These are phyloP conservation scores for Thecophora atra DNA, from an alignment of 2,888 invertebrate genomes.

Conservation along the genomic window DNA sequence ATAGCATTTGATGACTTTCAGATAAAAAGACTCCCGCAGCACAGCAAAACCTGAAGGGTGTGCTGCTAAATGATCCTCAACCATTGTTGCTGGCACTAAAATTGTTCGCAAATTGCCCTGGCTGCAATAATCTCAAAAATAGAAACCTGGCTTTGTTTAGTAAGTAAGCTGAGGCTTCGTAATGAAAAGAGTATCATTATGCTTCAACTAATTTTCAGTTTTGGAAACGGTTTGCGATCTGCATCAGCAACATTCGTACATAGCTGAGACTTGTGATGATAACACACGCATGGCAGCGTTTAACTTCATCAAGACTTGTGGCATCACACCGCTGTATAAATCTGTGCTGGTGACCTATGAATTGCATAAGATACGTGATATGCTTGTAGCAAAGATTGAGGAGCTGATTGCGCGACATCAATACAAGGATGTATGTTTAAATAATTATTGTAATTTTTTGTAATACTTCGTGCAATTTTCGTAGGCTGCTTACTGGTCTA, in stretches of 20 bases:
- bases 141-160: conserved; percentile 59
- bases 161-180: conserved; percentile 40
- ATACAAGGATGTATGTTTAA: conserved; percentile 73
- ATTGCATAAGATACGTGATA: conserved; percentile 70
- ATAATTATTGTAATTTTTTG: neutral
- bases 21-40: conserved; percentile 56
- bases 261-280: conserved; percentile 66
- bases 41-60: conserved; percentile 53
- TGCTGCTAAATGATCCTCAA: conserved; percentile 51
- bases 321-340: conserved; percentile 72
- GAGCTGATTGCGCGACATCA: conserved; percentile 69
- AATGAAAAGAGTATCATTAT: neutral
- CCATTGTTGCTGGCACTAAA: conserved; percentile 62
- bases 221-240: conserved; percentile 72
- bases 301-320: conserved; percentile 75
- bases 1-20: conserved; percentile 41
- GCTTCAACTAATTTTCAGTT: conserved; percentile 57
- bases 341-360: conserved; percentile 74
- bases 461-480: conserved; percentile 20
- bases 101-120: conserved; percentile 63
- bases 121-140: conserved; percentile 62
- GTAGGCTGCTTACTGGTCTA: conserved; percentile 76
- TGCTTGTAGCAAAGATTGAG: conserved; percentile 72
- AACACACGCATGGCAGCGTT: conserved; percentile 78
- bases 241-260: conserved; percentile 64